Conservation (phyloP, 2,888 invertebrate species). For the Loripinus fragilis region DNA sequence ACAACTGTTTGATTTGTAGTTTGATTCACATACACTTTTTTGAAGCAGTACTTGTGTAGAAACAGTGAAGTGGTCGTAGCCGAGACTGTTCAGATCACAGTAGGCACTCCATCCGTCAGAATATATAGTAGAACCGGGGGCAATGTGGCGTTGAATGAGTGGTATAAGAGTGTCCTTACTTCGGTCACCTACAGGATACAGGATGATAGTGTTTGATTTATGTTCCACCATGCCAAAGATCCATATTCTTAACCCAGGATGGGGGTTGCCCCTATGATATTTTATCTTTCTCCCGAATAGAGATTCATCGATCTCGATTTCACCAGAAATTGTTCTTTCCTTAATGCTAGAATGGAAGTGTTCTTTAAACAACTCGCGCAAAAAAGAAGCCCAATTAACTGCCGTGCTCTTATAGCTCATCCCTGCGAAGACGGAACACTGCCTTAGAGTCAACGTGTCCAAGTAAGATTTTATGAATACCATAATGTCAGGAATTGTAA, state of each 20-base stretch:
- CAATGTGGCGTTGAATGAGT: not conserved
- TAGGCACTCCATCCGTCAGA: not conserved
- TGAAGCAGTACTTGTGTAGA: not conserved
- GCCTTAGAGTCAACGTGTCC: not conserved
- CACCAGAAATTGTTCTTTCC: not conserved
- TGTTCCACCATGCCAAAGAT: not conserved
- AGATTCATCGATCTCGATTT: not conserved
- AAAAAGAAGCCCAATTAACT: not conserved
- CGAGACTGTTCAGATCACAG: not conserved
- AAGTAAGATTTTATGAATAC: not conserved
- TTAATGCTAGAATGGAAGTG: not conserved
- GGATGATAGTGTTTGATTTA: not conserved
- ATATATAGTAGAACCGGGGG: not conserved
- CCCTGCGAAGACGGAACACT: not conserved
- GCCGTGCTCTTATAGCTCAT: not conserved
- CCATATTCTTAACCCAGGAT: not conserved
- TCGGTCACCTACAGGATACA: not conserved
- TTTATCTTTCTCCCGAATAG: not conserved
- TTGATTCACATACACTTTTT: not conserved
- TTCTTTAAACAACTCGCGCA: not conserved
- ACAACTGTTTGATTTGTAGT: not conserved
- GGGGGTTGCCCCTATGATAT: not conserved
- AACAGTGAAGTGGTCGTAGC: not conserved
- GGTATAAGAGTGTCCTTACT: not conserved
- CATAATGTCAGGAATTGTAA: not conserved